Conservation (phyloP, 2,888 invertebrate genomes). For the Epinotia bilunana region DNA sequence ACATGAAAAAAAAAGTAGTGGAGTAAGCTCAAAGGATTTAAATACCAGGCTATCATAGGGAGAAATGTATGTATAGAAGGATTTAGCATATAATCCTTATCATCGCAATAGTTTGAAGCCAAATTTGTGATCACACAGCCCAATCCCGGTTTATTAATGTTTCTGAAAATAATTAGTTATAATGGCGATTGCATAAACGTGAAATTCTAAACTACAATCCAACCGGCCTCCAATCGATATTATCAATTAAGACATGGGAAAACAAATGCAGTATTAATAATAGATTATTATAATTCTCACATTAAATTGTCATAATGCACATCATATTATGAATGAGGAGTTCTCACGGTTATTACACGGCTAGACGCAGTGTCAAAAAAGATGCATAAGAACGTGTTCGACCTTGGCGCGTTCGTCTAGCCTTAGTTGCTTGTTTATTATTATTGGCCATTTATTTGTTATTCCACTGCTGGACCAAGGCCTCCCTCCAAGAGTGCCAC, state of each 20-base stretch:
- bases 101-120: no score
- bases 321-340: neutral
- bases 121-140: no score
- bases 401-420: neutral
- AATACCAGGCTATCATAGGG: no score
- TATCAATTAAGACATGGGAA: neutral
- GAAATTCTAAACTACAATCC: neutral
- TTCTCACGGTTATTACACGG: constrained; percentile 23
- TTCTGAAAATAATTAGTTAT: neutral
- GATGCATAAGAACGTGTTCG: constrained; percentile 11
- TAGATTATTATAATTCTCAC: constrained; percentile 19
- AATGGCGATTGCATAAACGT: constrained; percentile 6
- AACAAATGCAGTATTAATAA: neutral
- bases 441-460: neutral
- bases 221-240: neutral
- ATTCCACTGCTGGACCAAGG: no score
- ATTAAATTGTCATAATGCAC: constrained; percentile 11
- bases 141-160: neutral
- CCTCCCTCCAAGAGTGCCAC: no score
- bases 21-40: no score
- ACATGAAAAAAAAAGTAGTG: no score
- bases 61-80: no score
- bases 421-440: neutral
- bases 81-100: no score
- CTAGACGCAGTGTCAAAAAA: constrained; percentile 10